A percentile compares a stretch with the other conserved stretches of the same genome.
Evolutionary conservation across 2,888 invertebrate species (phyloP).

Genomic region (Aphodius sticticus): DNA sequence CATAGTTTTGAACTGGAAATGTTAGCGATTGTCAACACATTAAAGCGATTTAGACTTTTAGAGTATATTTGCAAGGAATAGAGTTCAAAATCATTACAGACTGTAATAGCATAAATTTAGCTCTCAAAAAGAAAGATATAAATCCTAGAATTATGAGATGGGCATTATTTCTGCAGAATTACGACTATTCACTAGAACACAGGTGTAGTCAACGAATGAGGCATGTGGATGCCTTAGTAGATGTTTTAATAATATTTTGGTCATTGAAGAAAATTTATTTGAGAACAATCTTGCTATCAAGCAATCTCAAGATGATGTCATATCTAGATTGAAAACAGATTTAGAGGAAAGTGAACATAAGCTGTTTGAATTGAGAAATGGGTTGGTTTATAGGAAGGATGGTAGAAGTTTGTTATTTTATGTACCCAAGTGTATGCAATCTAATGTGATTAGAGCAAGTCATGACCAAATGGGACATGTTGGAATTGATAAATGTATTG

Average conservation of each 20-base stretch:
- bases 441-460: conserved; percentile 11
- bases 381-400: conserved; percentile 28
- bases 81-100: conserved; percentile 47
- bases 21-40: conserved; percentile 44
- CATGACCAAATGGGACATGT: conserved; percentile 18
- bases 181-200: conserved; percentile 47
- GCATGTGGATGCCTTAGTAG: conserved; percentile 33
- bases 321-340: not conserved
- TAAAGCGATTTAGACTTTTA: conserved; percentile 46
- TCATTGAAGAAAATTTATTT: not conserved
- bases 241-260: conserved; percentile 7
- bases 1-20: conserved; percentile 19
- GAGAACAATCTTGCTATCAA: not conserved
- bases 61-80: conserved; percentile 46
- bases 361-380: conserved; percentile 28
- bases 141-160: conserved; percentile 45
- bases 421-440: conserved; percentile 31
- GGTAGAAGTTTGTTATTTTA: conserved; percentile 25
- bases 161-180: conserved; percentile 49
- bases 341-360: not conserved
- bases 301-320: not conserved
- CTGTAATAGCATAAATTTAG: conserved; percentile 44
- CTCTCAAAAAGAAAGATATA: conserved; percentile 46
- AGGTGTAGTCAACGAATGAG: conserved; percentile 32
- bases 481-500: conserved; percentile 15